phyloP scores from a whole-genome alignment of 2,888 invertebrate genomes.

The Ryuthela nishihirai region DNA sequence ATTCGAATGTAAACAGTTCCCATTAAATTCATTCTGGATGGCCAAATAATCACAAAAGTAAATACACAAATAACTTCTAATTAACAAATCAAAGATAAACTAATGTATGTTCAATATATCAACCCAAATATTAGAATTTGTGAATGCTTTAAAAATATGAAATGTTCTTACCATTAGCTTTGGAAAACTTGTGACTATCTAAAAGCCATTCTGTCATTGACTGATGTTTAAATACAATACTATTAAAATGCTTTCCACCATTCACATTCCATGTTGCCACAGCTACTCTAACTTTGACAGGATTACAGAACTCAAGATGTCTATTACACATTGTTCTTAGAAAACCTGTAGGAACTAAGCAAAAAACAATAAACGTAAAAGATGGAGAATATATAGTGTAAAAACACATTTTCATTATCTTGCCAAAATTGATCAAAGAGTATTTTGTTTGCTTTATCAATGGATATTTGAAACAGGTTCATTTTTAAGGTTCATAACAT shows the following conservation, averaged over 20 bases:
- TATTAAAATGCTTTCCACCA: constrained; percentile 96
- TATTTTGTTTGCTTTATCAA: no score
- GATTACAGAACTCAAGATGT: constrained; percentile 70
- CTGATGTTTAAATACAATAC: constrained; percentile 87
- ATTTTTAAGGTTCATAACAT: no score
- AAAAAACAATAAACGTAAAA: constrained; percentile 6
- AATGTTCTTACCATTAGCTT: constrained; percentile 22
- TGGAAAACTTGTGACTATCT: constrained; percentile 67
- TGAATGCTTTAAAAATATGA: no score
- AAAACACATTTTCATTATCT: not conserved
- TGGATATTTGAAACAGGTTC: no score
- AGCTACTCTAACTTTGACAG: constrained; percentile 69
- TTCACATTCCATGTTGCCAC: constrained; percentile 99
- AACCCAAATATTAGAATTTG: no score
- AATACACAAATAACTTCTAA: no score
- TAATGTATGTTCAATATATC: no score
- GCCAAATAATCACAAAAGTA: no score
- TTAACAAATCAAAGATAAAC: no score
- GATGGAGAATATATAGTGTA: not conserved
- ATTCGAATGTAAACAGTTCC: no score
- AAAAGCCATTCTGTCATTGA: constrained; percentile 84
- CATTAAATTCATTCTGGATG: no score
- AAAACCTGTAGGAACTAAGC: constrained; percentile 70
- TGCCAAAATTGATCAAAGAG: no score
- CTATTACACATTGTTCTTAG: constrained; percentile 80